A percentile compares a stretch with the other conserved stretches of the same genome.
These are phyloP conservation scores for Epistrophella euchroma DNA, from an alignment of 2,888 invertebrate species.

Conservation along the genomic window DNA sequence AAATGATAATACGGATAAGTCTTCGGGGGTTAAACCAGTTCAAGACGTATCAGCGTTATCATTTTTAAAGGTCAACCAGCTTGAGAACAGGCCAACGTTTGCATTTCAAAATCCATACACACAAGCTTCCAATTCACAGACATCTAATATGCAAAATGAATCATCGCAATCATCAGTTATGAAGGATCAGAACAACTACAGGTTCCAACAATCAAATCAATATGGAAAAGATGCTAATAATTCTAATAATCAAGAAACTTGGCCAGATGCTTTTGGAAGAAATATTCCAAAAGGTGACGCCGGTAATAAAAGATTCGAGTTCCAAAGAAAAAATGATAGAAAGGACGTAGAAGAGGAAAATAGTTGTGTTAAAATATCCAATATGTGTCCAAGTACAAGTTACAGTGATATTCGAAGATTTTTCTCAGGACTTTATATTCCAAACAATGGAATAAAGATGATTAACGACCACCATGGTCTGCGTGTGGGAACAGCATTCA, in stretches of 20 bases:
- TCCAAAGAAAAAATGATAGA: slow-evolving; percentile 54
- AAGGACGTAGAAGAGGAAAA: slow-evolving; percentile 64
- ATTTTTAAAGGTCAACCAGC: slow-evolving; percentile 57
- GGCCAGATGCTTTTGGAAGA: slow-evolving; percentile 63
- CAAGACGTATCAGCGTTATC: slow-evolving; percentile 49
- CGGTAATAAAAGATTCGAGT: slow-evolving; percentile 47
- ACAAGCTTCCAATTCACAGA: slow-evolving; percentile 55
- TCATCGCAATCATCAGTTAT: slow-evolving; percentile 39
- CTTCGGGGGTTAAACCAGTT: slow-evolving; percentile 9
- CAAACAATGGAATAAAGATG: slow-evolving; percentile 93
- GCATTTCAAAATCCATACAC: slow-evolving; percentile 79
- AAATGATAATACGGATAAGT: not conserved
- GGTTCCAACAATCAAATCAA: slow-evolving; percentile 33
- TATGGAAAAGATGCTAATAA: not conserved
- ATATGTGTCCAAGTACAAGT: slow-evolving; percentile 90
- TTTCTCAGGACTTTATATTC: slow-evolving; percentile 90
- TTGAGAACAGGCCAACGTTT: slow-evolving; percentile 73
- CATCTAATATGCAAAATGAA: slow-evolving; percentile 53
- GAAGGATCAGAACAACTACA: slow-evolving; percentile 22
- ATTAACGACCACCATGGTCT: slow-evolving; percentile 92
- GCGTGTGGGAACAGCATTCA: slow-evolving; percentile 91
- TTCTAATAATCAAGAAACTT: slow-evolving; percentile 12
- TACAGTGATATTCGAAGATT: slow-evolving; percentile 93
- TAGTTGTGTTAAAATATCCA: slow-evolving; percentile 89
- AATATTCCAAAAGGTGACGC: slow-evolving; percentile 51